phyloP scores from a whole-genome alignment of 64 coral and sea anemone genomes.

The Actinia equina region DNA sequence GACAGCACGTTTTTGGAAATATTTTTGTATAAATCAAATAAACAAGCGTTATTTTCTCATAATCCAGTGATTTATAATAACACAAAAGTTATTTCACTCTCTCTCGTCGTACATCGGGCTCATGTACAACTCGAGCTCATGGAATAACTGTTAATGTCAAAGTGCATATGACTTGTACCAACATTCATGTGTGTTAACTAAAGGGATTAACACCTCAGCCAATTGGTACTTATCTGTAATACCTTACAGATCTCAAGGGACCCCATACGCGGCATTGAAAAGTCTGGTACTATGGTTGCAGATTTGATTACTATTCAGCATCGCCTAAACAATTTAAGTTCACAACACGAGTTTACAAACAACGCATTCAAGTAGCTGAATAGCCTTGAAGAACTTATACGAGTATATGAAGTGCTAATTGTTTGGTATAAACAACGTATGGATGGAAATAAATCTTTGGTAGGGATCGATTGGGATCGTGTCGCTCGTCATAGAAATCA shows the following conservation, averaged over 20 bases:
- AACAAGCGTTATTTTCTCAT: too few species aligned
- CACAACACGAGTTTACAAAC: neutral
- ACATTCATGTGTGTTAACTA: neutral
- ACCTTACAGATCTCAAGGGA: neutral
- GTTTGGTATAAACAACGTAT: neutral
- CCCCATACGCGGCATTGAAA: neutral
- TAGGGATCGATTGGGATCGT: slow-evolving; percentile 30
- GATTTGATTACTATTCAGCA: slow-evolving; percentile 24
- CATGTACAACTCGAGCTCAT: too few species aligned
- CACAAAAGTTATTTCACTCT: too few species aligned
- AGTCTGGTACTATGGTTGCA: slow-evolving; percentile 27
- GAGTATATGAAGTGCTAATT: neutral
- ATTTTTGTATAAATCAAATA: too few species aligned
- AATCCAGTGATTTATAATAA: too few species aligned
- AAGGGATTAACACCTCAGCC: neutral
- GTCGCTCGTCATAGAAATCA: slow-evolving; percentile 73
- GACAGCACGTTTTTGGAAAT: too few species aligned
- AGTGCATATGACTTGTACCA: neutral
- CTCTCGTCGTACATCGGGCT: too few species aligned
- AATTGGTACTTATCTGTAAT: neutral
- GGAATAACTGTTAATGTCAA: too few species aligned
- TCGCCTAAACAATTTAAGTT: neutral
- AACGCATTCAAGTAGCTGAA: neutral
- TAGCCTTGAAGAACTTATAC: neutral
- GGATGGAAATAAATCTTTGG: slow-evolving; percentile 33